These are phyloP conservation scores for Pyralis farinalis DNA, from an alignment of 2,888 invertebrate genomes.

Conservation along the genomic window DNA sequence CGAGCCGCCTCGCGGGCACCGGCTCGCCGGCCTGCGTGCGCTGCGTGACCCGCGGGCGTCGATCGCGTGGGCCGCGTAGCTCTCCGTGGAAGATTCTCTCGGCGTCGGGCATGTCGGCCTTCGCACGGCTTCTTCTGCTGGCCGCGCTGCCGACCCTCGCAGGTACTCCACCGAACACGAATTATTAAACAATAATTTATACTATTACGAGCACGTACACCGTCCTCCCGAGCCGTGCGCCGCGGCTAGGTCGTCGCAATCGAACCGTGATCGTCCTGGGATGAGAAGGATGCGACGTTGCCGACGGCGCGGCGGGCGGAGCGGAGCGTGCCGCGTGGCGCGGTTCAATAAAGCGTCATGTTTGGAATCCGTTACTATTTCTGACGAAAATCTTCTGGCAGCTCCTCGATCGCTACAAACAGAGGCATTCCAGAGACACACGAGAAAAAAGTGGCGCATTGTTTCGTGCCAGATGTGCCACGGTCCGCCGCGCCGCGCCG, in stretches of 20 bases:
- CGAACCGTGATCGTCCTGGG: too few species aligned
- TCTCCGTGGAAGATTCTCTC: neutral
- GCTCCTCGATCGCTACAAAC: slow-evolving; percentile 8
- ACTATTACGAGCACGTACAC: too few species aligned
- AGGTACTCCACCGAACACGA: slow-evolving; percentile 27
- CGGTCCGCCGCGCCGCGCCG: neutral
- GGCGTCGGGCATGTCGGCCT: slow-evolving; percentile 22
- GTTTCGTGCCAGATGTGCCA: slow-evolving; percentile 21
- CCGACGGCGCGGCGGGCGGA: too few species aligned
- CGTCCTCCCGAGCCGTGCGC: too few species aligned
- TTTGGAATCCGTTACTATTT: slow-evolving; percentile 1
- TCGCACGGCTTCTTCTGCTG: slow-evolving; percentile 41
- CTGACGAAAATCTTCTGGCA: slow-evolving; percentile 7
- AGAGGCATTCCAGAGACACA: slow-evolving; percentile 17
- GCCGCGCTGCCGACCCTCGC: slow-evolving; percentile 49
- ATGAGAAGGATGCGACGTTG: too few species aligned
- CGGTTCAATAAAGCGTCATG: neutral
- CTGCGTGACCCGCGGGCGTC: neutral
- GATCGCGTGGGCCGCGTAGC: too few species aligned
- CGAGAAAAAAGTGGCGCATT: slow-evolving; percentile 19
- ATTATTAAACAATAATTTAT: slow-evolving; percentile 1
- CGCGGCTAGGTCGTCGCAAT: neutral
- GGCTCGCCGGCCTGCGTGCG: neutral
- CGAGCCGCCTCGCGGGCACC: neutral
- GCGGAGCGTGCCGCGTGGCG: too few species aligned